Evolutionary conservation across 2,113 vertebrate genomes (phyloP).

Genomic region (Camelus bactrianus): DNA sequence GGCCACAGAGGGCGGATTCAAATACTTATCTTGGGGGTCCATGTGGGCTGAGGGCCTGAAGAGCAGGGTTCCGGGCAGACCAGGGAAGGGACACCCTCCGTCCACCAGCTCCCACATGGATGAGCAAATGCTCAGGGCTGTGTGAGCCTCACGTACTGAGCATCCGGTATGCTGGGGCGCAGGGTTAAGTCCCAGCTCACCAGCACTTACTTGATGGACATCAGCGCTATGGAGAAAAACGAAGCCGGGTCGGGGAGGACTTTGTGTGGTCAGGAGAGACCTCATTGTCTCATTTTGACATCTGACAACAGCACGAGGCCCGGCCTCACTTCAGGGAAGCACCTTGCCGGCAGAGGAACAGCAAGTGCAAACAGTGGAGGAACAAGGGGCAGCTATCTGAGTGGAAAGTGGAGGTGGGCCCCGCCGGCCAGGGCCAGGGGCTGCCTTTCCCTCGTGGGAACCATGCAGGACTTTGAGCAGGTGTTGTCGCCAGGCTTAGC

Average conservation of each 20-base stretch:
- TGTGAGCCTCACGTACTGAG: background rate
- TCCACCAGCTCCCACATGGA: fast-evolving
- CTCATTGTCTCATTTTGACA: background rate
- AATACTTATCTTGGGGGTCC: too few species aligned
- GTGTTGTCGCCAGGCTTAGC: too few species aligned
- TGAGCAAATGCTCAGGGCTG: fast-evolving
- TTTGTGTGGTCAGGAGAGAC: background rate
- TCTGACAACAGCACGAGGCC: too few species aligned
- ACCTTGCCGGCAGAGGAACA: background rate
- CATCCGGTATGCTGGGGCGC: background rate
- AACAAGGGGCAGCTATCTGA: background rate
- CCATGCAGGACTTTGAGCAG: background rate
- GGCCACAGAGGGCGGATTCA: too few species aligned
- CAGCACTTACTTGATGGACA: fast-evolving
- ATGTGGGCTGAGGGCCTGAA: fast-evolving
- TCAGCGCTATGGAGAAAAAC: background rate
- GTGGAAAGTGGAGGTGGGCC: fast-evolving
- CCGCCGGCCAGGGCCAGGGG: fast-evolving
- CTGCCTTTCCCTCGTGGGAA: background rate
- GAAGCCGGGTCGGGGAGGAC: background rate
- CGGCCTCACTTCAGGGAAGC: background rate
- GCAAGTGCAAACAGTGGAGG: too few species aligned
- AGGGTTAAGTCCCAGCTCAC: background rate
- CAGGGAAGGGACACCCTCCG: background rate
- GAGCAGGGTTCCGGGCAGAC: background rate